Evolutionary conservation across 2,113 vertebrate species (phyloP).

Genomic region (Shinisaurus crocodilurus): DNA sequence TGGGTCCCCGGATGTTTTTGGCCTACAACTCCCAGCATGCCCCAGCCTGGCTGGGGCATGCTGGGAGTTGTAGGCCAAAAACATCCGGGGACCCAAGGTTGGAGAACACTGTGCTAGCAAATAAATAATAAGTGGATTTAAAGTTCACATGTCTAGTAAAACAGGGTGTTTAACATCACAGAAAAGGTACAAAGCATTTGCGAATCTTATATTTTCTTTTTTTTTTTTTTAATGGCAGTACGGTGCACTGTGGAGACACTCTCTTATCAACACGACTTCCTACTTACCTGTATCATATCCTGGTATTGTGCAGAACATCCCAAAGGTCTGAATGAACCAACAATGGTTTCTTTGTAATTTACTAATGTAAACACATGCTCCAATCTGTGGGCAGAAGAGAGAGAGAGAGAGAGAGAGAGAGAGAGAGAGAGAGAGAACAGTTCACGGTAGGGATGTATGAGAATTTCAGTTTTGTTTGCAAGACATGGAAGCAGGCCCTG

Average conservation of each 20-base stretch:
- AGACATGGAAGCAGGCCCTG: too few species aligned
- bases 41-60: too few species aligned
- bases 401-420: neutral
- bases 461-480: too few species aligned
- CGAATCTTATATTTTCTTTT: neutral
- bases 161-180: neutral
- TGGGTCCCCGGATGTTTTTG: too few species aligned
- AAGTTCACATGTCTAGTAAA: too few species aligned
- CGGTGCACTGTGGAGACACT: neutral
- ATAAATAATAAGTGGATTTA: neutral
- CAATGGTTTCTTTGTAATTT: slow-evolving; percentile 74
- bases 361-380: slow-evolving; percentile 77
- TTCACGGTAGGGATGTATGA: neutral
- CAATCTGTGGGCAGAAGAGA: slow-evolving; percentile 60
- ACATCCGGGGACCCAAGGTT: too few species aligned
- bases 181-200: neutral
- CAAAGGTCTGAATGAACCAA: slow-evolving; percentile 80
- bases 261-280: neutral
- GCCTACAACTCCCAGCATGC: too few species aligned
- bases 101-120: too few species aligned
- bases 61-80: too few species aligned
- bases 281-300: slow-evolving; percentile 78
- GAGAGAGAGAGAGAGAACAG: neutral
- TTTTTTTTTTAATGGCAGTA: too few species aligned
- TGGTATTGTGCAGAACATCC: slow-evolving; percentile 80